Percentiles rank a stretch among this genome's conserved stretches.
These are phyloP conservation scores for Agelaius tricolor DNA, from an alignment of 2,113 vertebrate species.

Conservation along the genomic window DNA sequence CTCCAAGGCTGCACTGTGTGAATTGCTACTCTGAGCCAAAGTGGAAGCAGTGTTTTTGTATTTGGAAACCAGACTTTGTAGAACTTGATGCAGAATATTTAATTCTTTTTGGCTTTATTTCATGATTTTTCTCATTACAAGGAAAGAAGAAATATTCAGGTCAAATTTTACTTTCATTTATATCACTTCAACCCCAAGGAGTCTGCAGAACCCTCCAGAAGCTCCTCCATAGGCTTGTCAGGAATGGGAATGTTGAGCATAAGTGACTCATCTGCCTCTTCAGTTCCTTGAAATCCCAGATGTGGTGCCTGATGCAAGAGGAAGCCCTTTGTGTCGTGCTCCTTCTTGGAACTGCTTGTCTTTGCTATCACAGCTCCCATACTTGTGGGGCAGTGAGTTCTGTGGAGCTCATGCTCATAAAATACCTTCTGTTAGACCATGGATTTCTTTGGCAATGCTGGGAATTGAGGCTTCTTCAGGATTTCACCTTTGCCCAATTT, in stretches of 20 bases:
- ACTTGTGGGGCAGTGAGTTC: not conserved
- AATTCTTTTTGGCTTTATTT: not conserved
- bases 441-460: not conserved
- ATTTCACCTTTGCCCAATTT: not conserved
- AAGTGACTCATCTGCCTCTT: not conserved
- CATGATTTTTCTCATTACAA: not conserved
- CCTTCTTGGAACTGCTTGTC: not conserved
- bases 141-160: not conserved
- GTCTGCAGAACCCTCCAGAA: not conserved
- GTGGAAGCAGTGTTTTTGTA: not conserved
- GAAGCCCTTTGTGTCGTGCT: not conserved
- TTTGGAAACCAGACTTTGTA: not conserved
- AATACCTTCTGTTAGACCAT: not conserved
- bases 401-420: not conserved
- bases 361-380: not conserved
- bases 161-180: not conserved
- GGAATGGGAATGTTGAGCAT: not conserved
- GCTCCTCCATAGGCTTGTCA: not conserved
- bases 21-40: not conserved
- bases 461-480: not conserved
- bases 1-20: not conserved
- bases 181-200: not conserved
- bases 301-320: not conserved
- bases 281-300: not conserved
- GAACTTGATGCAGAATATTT: not conserved